Evolutionary conservation across 2,888 invertebrate genomes (phyloP).

Genomic region (Labia minor): DNA sequence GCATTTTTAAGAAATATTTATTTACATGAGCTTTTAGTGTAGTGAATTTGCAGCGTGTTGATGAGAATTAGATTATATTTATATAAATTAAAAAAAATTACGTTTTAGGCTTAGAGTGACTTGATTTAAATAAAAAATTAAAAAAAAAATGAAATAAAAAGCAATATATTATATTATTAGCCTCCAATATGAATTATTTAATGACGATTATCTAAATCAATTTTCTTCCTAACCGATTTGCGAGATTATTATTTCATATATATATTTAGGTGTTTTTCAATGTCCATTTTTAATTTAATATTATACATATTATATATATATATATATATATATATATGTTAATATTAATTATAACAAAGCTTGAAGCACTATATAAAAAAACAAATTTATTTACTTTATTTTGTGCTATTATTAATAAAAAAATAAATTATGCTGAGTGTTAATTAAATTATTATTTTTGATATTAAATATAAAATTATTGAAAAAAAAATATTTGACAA

Average conservation of each 20-base stretch:
- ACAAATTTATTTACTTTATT: no score
- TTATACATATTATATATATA: no score
- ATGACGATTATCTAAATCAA: no score
- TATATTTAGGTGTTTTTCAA: background rate
- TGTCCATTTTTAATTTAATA: background rate
- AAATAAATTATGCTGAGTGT: no score
- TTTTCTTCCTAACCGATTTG: background rate
- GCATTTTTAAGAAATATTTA: background rate
- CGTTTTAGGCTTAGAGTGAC: background rate
- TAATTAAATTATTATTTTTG: no score
- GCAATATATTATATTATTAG: background rate
- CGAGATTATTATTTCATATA: background rate
- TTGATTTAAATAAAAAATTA: background rate
- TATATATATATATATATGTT: no score
- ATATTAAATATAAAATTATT: no score
- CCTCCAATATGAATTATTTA: background rate
- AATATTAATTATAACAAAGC: no score
- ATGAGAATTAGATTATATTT: background rate
- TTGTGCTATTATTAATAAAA: no score
- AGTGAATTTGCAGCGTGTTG: background rate
- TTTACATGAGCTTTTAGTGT: background rate
- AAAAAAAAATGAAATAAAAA: background rate
- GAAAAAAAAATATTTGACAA: no score
- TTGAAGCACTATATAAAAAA: no score
- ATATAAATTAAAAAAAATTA: background rate